phyloP scores from a whole-genome alignment of 2,888 invertebrate genomes.

The Papilio protenor region DNA sequence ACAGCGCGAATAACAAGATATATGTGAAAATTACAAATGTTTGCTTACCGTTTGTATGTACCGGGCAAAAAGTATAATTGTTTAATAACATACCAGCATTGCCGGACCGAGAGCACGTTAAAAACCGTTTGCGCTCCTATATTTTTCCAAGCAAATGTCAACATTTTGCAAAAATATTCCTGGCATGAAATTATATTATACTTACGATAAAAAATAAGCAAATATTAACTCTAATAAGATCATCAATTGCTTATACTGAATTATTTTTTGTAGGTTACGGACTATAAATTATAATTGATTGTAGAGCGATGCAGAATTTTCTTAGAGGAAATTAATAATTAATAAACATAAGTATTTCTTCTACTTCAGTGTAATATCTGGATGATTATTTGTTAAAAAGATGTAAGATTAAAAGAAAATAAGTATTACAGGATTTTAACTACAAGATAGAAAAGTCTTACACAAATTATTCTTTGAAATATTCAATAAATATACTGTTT shows the following conservation, averaged over 20 bases:
- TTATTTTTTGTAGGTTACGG: background rate
- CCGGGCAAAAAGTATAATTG: conserved; percentile 35
- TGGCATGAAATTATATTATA: background rate
- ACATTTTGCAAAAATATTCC: conserved; percentile 8
- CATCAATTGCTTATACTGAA: background rate
- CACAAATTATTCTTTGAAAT: too few species aligned
- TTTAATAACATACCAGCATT: conserved; percentile 30
- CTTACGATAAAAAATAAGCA: background rate
- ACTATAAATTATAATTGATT: background rate
- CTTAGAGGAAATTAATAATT: background rate
- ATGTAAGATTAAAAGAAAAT: too few species aligned
- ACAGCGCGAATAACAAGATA: conserved; percentile 57
- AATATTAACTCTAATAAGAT: background rate
- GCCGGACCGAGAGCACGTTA: background rate
- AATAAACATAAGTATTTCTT: background rate
- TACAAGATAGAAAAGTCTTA: too few species aligned
- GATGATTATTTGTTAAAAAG: background rate
- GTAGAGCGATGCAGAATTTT: background rate
- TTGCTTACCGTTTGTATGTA: conserved; percentile 43
- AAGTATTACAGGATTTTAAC: too few species aligned
- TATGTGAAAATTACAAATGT: conserved; percentile 60
- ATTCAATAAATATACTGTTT: background rate
- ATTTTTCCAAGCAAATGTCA: conserved; percentile 19
- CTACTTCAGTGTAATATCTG: background rate
- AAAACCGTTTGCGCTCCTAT: background rate